Base-by-base conservation (phyloP, 2,888 invertebrate genomes). In the Eurytoma californica region DNA sequence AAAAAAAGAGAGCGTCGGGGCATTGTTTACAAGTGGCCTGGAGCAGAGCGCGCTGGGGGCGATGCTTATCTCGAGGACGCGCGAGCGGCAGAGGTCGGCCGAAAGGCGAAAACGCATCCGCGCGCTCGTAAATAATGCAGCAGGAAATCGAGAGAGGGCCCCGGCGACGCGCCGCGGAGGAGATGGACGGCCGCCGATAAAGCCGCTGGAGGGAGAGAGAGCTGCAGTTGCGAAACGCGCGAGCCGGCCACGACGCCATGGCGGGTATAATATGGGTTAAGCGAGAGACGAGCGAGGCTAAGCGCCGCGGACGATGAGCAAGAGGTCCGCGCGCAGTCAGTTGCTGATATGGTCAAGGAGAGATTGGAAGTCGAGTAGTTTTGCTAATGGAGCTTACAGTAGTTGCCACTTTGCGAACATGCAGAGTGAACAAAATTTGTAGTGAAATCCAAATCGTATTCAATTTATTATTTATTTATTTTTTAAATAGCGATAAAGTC, bases 41-140 rank as follows among this genome's bases (percentile, higher is more conserved):
- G 61, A 14, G 20, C 1, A 28, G 12, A 7, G 1, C 14, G 2
- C 2, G 14, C n/a, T n/a, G 30, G n/a, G 39, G n/a, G 39, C 16
- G 30, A 24, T 16, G 30, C n/a, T 16, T 30, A 30, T 30, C 61
- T 61, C 61, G 28, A 9, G 39, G 39, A 39, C 39, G 7, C 39
- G 39, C 39, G 39, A 39, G 39, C 63, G 30, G 30, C 13, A 28
- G 65, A 72, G 60, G 60, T 4, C 61, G 51, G 1, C 18, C 24
- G 53, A 20, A 49, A 66, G 1, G 14, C 24, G 53, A 20, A 49
- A 66, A 63, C 24, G 47, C 65, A 51, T 24, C 24, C 24, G 24
- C 66, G 14, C 66, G 51, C 47, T 65, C 57, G 65, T 78, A 78
- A 78, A 73, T 78, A 78, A 78, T 68, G 78, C 61, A 78, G 57